A percentile compares a stretch with the other conserved stretches of the same genome.
These are phyloP conservation scores for Haliclona indistincta DNA, from an alignment of 37 sponge, comb jelly and placozoan genomes.

Conservation along the genomic window DNA sequence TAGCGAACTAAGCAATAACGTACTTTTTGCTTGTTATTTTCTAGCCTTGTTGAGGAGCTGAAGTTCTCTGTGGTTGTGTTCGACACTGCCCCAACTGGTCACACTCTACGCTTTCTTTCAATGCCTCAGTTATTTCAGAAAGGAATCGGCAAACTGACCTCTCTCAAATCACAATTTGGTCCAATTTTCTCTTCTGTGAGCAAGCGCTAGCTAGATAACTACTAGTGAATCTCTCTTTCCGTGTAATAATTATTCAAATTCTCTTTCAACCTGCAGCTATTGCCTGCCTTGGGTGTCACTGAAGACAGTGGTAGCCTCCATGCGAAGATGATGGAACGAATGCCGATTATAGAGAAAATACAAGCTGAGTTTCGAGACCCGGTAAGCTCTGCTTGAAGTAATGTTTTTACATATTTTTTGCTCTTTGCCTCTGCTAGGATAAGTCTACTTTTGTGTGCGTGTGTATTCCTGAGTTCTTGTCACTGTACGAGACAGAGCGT, in stretches of 20 bases:
- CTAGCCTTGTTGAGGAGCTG: slow-evolving; percentile 82
- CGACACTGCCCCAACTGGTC: slow-evolving; percentile 99
- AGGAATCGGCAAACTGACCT: slow-evolving; percentile 69
- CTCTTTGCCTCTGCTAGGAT: slow-evolving; percentile 73
- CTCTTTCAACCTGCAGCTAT: slow-evolving; percentile 40
- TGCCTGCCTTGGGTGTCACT: slow-evolving; percentile 54
- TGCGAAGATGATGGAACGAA: slow-evolving; percentile 49
- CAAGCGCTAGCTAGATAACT: not conserved
- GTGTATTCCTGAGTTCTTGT: slow-evolving; percentile 98
- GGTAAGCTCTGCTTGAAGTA: too few species aligned
- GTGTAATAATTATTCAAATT: too few species aligned
- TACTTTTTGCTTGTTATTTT: too few species aligned
- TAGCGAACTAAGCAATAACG: not conserved
- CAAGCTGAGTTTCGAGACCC: slow-evolving; percentile 88
- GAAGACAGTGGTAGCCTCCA: slow-evolving; percentile 27
- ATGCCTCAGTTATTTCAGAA: slow-evolving; percentile 86
- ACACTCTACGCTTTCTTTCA: slow-evolving; percentile 96
- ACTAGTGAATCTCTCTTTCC: not conserved
- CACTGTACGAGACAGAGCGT: slow-evolving; percentile 96
- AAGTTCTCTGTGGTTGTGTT: slow-evolving; percentile 98
- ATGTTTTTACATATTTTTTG: too few species aligned
- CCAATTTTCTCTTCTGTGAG: slow-evolving; percentile 15
- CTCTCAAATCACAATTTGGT: slow-evolving; percentile 63
- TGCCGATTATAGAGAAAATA: slow-evolving; percentile 85
- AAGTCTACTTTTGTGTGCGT: slow-evolving; percentile 97